Evolutionary conservation across 2,797 vertebrate species (phyloP), one percentile per base, ranked within the genome.

Genomic region (Megalops cyprinoides): DNA sequence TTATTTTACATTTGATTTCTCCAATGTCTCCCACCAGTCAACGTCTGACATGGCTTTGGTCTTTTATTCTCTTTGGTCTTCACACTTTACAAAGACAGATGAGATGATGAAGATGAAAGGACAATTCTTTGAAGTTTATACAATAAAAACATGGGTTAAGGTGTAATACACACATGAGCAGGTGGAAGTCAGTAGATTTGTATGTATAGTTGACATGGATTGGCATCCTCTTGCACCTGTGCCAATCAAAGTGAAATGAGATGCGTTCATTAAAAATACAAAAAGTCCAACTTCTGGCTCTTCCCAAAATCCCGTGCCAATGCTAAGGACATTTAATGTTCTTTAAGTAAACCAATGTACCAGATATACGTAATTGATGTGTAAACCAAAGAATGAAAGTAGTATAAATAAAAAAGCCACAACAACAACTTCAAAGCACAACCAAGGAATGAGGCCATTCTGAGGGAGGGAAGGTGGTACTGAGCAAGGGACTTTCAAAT

Each of bases 61-160:
- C 67, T 71, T 71, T 18, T 71, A 44, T 71, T 71, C 67, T 71
- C 67, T 71, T 71, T 71, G 67, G 67, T 71, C 67, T 44, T 71
- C 18, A 6, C n/a, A 6, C 5, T 71, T 71, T 71, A 42, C 67
- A 42, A 71, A 42, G 67, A 71, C 44, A 39, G 67, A 71, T 44
- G 39, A 44, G 67, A 39, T 71, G 67, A 23, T 44, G 39, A 10
- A 71, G 65, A 69, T 69, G 65, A 42, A 69, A 69, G 34, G 65
- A 69, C 18, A 69, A 39, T 37, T 15, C 65, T n/a, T n/a, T n/a
- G n/a, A n/a, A 53, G 51, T 53, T 53, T 53, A 71, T 71, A 39
- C 67, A 71, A 71, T 44, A 39, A 18, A 71, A 23, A 18, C 51
- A 53, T 53, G 18, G 51, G 14, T 39, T 39, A 44, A 44, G 39